Conservation (phyloP, 2,113 vertebrate genomes). For the Nasalis larvatus region DNA sequence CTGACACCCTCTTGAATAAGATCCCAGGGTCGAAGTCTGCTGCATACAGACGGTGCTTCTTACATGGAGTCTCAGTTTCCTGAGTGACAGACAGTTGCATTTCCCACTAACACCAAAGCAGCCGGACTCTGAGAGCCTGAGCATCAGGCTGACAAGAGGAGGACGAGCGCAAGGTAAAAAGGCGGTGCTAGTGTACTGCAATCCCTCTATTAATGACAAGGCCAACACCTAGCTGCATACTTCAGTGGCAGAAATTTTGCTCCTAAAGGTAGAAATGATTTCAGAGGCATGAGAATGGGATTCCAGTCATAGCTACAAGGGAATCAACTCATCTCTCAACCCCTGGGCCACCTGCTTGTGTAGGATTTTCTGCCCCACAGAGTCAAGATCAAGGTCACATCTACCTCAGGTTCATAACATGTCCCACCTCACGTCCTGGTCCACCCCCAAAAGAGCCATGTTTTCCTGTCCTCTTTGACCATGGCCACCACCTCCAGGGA, state of each 20-base stretch:
- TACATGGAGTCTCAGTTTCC: slow-evolving; percentile 23
- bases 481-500: neutral
- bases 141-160: slow-evolving; percentile 24
- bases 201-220: neutral
- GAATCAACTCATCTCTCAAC: neutral
- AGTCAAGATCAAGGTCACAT: neutral
- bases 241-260: neutral
- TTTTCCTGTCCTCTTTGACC: neutral
- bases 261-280: neutral
- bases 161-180: neutral
- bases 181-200: neutral
- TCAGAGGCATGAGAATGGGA: neutral
- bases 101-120: slow-evolving; percentile 42
- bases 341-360: neutral
- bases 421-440: neutral
- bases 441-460: neutral
- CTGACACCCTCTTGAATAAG: neutral
- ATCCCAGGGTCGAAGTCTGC: neutral
- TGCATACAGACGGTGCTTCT: neutral
- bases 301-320: neutral
- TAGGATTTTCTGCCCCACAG: neutral
- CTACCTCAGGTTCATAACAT: neutral
- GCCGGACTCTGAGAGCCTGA: neutral
- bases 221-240: neutral
- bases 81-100: slow-evolving; percentile 42